A percentile compares a stretch with the other conserved stretches of the same genome.
Evolutionary conservation across 2,113 vertebrate species (phyloP).

Genomic region (Meleagris gallopavo): DNA sequence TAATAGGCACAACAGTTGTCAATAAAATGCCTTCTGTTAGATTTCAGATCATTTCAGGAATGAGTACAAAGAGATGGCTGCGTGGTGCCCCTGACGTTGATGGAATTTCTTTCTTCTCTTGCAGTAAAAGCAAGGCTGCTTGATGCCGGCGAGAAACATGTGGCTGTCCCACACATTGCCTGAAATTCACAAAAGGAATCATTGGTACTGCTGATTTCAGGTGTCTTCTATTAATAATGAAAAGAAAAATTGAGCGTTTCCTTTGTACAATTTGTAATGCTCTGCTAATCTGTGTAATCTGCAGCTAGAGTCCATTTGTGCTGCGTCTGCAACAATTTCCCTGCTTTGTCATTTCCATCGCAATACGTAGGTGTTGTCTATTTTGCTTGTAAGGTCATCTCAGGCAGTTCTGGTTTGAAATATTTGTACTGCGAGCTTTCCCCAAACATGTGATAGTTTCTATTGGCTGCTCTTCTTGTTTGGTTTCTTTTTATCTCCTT

Average conservation of each 20-base stretch:
- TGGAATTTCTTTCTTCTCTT: neutral
- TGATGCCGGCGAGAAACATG: neutral
- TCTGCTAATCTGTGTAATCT: neutral
- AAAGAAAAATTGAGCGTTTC: neutral
- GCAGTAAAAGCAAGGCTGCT: neutral
- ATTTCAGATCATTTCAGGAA: neutral
- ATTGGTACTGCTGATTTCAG: neutral
- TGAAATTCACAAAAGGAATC: neutral
- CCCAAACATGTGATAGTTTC: constrained; percentile 40
- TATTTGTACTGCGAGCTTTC: constrained; percentile 47
- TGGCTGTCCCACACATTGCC: neutral
- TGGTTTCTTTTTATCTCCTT: neutral
- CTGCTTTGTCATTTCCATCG: neutral
- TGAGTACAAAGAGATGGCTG: neutral
- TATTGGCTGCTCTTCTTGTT: constrained; percentile 15
- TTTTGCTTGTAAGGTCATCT: constrained; percentile 34
- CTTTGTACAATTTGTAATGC: neutral
- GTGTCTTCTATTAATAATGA: neutral
- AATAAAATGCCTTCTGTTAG: neutral
- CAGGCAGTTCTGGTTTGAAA: constrained; percentile 24
- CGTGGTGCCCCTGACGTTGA: neutral
- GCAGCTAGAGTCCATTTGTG: neutral
- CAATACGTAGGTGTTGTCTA: neutral
- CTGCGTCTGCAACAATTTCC: neutral
- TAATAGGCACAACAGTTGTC: neutral